These are phyloP conservation scores for Drosophila robusta DNA, from an alignment of 2,888 invertebrate genomes.

Conservation along the genomic window DNA sequence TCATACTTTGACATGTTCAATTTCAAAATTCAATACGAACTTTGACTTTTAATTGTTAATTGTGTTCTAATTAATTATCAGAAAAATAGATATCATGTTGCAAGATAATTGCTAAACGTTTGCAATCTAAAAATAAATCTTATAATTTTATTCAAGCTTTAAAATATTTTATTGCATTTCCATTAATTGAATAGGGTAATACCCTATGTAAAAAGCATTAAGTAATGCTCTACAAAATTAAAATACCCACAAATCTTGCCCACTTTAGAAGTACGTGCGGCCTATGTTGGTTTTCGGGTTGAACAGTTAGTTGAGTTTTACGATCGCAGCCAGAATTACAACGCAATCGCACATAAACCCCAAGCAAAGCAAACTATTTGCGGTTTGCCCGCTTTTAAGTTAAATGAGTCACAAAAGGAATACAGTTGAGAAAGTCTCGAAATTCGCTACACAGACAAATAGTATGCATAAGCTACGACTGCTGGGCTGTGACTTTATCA, in stretches of 20 bases:
- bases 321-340: constrained; percentile 12
- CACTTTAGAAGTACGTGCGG: neutral
- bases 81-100: neutral
- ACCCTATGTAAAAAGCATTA: no score
- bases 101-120: neutral
- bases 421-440: neutral
- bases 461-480: neutral
- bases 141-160: no score
- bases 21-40: constrained; percentile 4
- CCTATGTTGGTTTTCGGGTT: neutral
- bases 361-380: constrained; percentile 34
- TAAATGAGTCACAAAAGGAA: constrained; percentile 16
- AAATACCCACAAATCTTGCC: neutral
- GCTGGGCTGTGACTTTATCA: constrained; percentile 50
- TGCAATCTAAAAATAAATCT: neutral
- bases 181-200: no score
- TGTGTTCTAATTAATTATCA: neutral
- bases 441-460: neutral
- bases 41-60: neutral
- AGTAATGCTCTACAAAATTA: no score
- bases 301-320: constrained; percentile 12
- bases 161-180: no score
- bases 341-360: no score
- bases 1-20: constrained; percentile 3
- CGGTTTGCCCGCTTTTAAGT: constrained; percentile 9